A percentile compares a stretch with the other conserved stretches of the same genome.
phyloP scores from a whole-genome alignment of 2,113 vertebrate genomes.

The Gobius niger region DNA sequence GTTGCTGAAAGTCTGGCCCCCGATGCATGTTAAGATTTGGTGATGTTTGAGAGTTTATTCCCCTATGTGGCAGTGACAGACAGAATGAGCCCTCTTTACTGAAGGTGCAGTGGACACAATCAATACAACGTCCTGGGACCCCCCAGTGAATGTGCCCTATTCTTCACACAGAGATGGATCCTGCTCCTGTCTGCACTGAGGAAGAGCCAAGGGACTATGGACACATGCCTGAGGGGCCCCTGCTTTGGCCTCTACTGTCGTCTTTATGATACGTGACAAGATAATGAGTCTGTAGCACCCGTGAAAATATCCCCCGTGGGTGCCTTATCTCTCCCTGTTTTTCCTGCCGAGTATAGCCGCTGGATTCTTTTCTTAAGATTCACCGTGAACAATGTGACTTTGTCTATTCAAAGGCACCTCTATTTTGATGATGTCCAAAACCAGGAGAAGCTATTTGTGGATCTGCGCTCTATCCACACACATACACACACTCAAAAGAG shows the following conservation, averaged over 20 bases:
- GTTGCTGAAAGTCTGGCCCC: constrained; percentile 8
- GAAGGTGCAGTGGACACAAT: constrained; percentile 65
- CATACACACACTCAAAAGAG: not conserved
- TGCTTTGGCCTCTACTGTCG: constrained; percentile 40
- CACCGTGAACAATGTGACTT: constrained; percentile 25
- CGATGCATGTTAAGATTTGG: constrained; percentile 34
- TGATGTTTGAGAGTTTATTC: constrained; percentile 19
- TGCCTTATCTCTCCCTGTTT: constrained; percentile 39
- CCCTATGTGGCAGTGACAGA: constrained; percentile 67
- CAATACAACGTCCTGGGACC: constrained; percentile 66
- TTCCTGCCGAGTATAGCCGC: constrained; percentile 26
- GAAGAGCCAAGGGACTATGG: constrained; percentile 49
- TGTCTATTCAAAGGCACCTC: constrained; percentile 43
- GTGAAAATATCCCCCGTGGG: constrained; percentile 49
- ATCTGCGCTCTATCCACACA: constrained; percentile 16
- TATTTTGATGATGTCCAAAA: constrained; percentile 50
- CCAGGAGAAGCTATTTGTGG: constrained; percentile 40
- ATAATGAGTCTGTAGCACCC: constrained; percentile 64
- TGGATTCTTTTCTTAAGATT: constrained; percentile 33
- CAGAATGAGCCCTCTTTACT: constrained; percentile 69
- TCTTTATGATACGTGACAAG: constrained; percentile 65
- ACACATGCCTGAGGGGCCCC: constrained; percentile 31
- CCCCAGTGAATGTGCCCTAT: constrained; percentile 28
- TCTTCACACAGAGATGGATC: constrained; percentile 52
- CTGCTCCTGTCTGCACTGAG: constrained; percentile 35